phyloP scores from a whole-genome alignment of 2,113 vertebrate genomes.

The Nothoprocta perdicaria region DNA sequence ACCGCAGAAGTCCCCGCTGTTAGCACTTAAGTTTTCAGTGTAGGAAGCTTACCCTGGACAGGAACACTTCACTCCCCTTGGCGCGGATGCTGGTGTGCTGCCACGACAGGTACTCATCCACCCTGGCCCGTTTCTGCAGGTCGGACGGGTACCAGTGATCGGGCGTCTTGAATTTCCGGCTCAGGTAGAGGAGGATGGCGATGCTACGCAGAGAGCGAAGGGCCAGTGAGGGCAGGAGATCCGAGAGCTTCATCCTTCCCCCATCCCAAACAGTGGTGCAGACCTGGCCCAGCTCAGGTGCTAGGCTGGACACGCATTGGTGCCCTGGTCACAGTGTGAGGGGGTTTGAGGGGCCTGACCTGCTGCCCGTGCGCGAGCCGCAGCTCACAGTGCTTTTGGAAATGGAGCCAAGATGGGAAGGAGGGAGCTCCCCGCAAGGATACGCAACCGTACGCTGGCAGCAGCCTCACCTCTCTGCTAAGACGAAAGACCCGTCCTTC shows the following conservation, averaged over 20 bases:
- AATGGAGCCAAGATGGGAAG: background rate
- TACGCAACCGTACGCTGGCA: accelerated
- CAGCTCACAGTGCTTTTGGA: background rate
- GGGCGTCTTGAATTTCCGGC: conserved; percentile 76
- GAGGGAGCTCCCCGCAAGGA: background rate
- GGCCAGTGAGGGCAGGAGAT: accelerated
- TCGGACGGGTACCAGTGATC: conserved; percentile 86
- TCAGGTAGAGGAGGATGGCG: conserved; percentile 81
- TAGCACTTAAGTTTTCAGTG: background rate
- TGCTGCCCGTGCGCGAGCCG: background rate
- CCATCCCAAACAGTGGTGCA: background rate
- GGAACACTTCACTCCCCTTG: conserved; percentile 75
- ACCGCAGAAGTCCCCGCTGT: background rate
- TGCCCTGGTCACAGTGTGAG: no score
- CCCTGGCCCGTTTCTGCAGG: conserved; percentile 73
- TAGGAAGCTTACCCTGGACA: conserved; percentile 63
- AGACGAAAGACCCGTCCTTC: conserved; percentile 85
- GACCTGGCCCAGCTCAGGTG: accelerated
- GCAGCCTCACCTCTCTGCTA: conserved; percentile 87
- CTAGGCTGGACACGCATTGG: background rate
- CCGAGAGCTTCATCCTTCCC: background rate
- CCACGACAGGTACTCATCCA: conserved; percentile 85
- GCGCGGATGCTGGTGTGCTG: conserved; percentile 77
- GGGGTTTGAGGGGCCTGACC: background rate
- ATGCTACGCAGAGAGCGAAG: conserved; percentile 58